Evolutionary conservation across 1,140 invertebrate genomes (phyloP).

Genomic region (Drosophila guanche): DNA sequence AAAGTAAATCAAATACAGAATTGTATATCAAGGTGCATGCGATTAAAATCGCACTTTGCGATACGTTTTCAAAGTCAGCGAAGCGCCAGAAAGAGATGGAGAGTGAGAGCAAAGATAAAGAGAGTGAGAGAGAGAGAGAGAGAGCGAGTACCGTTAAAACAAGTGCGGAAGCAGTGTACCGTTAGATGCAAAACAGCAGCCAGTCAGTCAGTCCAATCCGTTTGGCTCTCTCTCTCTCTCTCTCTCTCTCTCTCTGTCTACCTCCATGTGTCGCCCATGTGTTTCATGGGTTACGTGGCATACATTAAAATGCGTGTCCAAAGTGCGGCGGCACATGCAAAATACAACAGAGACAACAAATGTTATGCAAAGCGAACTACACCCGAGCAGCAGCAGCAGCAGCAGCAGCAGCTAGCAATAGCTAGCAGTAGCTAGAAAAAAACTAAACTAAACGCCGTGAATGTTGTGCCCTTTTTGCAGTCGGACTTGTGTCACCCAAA

Average conservation of each 20-base stretch:
- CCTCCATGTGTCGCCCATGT: background rate
- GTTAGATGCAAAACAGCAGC: constrained; percentile 46
- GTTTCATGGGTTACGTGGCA: constrained; percentile 65
- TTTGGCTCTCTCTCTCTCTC: background rate
- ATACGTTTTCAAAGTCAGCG: constrained; percentile 57
- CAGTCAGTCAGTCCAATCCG: constrained; percentile 1
- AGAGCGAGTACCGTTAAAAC: constrained; percentile 55
- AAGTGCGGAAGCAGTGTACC: constrained; percentile 71
- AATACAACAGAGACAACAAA: constrained; percentile 42
- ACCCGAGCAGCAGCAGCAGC: background rate
- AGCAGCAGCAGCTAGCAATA: too few relatives aligned
- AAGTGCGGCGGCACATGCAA: constrained; percentile 66
- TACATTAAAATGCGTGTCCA: constrained; percentile 74
- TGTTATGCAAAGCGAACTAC: constrained; percentile 32
- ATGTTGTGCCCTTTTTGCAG: constrained; percentile 39
- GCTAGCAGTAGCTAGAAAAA: constrained; percentile 1
- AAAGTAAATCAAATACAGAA: constrained; percentile 19
- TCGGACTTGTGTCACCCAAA: constrained; percentile 49
- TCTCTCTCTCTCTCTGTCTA: too few relatives aligned
- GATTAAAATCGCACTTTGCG: constrained; percentile 46
- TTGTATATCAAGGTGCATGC: constrained; percentile 34
- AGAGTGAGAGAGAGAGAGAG: constrained; percentile 10
- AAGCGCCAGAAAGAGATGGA: background rate
- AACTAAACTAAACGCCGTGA: constrained; percentile 37
- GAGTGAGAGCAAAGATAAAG: background rate